Evolutionary conservation across 37 sponge, comb jelly and placozoan genomes (phyloP).

Genomic region (Cliona cf. orientalis): DNA sequence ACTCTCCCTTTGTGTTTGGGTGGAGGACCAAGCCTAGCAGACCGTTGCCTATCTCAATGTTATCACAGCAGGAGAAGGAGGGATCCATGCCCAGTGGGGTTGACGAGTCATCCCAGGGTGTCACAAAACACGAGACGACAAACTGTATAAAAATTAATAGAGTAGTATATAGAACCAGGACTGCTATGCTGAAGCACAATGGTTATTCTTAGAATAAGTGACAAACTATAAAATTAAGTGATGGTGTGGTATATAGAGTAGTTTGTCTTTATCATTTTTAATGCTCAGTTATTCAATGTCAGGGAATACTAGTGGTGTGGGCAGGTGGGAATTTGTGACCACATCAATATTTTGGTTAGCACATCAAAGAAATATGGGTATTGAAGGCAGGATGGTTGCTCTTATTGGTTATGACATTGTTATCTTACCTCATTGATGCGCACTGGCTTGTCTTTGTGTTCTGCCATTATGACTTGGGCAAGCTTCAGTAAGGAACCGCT

Average conservation of each 20-base stretch:
- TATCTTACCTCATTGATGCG: slow-evolving; percentile 10
- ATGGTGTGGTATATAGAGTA: too few species aligned
- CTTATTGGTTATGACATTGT: too few species aligned
- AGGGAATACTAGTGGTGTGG: too few species aligned
- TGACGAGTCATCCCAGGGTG: background rate
- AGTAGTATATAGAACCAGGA: background rate
- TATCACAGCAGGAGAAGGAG: background rate
- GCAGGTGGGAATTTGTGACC: too few species aligned
- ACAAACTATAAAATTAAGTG: background rate
- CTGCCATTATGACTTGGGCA: background rate
- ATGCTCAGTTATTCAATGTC: too few species aligned
- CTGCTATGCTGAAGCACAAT: too few species aligned
- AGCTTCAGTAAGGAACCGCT: background rate
- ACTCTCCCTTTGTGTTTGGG: background rate
- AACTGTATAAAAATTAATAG: background rate
- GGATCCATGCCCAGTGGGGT: background rate
- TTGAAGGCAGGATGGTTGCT: too few species aligned
- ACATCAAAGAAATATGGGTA: too few species aligned
- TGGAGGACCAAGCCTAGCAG: background rate
- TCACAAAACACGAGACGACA: background rate
- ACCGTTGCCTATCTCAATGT: background rate
- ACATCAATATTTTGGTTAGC: too few species aligned
- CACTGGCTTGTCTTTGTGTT: background rate
- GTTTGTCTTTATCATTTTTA: too few species aligned
- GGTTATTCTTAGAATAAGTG: background rate